These are phyloP conservation scores for Stenodera caucasica DNA, from an alignment of 2,888 invertebrate genomes.

Conservation along the genomic window DNA sequence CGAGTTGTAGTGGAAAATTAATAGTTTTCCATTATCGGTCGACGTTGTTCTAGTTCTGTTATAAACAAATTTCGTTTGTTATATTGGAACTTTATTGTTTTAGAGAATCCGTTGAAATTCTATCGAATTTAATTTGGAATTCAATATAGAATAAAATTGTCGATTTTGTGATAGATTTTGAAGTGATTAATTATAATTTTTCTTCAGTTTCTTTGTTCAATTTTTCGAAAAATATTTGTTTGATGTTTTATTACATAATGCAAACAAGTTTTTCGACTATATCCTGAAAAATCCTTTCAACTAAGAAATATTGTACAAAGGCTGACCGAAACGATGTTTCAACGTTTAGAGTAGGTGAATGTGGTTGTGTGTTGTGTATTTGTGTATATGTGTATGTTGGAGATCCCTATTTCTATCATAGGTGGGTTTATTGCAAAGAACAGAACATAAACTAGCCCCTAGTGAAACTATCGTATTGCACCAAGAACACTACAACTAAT, in stretches of 20 bases:
- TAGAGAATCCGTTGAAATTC: not conserved
- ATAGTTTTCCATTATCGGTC: not conserved
- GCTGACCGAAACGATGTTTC: constrained; percentile 17
- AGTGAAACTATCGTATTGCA: constrained; percentile 15
- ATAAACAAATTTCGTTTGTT: not conserved
- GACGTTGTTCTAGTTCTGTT: not conserved
- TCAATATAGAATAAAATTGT: no score
- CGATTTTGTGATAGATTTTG: no score
- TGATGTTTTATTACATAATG: constrained; percentile 8
- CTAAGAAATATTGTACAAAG: constrained; percentile 28
- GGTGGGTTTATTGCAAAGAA: constrained; percentile 18
- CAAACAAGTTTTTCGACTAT: constrained; percentile 9
- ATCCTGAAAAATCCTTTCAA: constrained; percentile 20
- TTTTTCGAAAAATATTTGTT: not conserved
- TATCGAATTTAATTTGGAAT: not conserved
- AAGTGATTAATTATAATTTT: not conserved
- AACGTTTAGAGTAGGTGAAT: constrained; percentile 1
- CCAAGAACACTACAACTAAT: constrained; percentile 17
- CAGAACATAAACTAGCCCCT: constrained; percentile 15
- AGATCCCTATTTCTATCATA: constrained; percentile 8
- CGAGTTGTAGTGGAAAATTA: no score
- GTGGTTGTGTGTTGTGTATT: not conserved
- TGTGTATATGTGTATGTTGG: not conserved
- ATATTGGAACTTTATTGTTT: not conserved
- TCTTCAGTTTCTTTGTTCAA: not conserved